Evolutionary conservation across 2,797 vertebrate species (phyloP).

Genomic region (Poeciliopsis infans): DNA sequence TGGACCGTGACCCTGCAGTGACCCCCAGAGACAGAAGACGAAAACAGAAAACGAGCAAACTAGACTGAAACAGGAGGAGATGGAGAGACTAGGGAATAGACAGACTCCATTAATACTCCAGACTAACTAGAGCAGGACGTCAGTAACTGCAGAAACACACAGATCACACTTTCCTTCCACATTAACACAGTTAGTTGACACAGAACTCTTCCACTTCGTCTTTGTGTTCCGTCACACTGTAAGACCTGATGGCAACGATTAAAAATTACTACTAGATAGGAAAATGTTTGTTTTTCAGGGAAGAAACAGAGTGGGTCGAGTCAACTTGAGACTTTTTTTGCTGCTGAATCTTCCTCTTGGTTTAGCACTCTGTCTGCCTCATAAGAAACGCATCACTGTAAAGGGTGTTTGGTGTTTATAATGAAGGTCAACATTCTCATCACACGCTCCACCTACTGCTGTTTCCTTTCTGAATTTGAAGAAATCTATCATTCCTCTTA

Average conservation of each 20-base stretch:
- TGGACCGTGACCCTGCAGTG: slow-evolving; percentile 87
- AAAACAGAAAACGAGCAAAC: slow-evolving; percentile 20
- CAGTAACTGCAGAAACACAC: slow-evolving; percentile 26
- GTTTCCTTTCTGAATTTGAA: slow-evolving; percentile 14
- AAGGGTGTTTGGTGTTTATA: slow-evolving; percentile 33
- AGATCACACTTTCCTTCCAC: slow-evolving; percentile 11
- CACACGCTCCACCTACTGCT: slow-evolving; percentile 44
- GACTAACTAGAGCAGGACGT: slow-evolving; percentile 41
- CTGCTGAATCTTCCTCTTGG: not conserved
- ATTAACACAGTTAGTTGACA: slow-evolving; percentile 30
- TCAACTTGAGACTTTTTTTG: slow-evolving; percentile 7
- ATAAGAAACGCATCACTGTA: slow-evolving; percentile 21
- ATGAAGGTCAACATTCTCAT: slow-evolving; percentile 51
- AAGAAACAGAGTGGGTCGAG: slow-evolving; percentile 18
- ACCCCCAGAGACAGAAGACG: slow-evolving; percentile 29
- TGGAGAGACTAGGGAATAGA: slow-evolving; percentile 9
- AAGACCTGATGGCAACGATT: slow-evolving; percentile 37
- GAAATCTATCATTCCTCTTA: slow-evolving; percentile 38
- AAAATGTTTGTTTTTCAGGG: slow-evolving; percentile 32
- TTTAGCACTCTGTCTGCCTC: slow-evolving; percentile 22
- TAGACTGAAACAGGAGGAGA: slow-evolving; percentile 21
- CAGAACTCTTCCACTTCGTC: slow-evolving; percentile 43
- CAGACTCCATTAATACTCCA: slow-evolving; percentile 25
- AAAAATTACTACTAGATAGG: slow-evolving; percentile 36
- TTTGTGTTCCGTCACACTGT: slow-evolving; percentile 50